Percentiles rank a stretch among this genome's conserved stretches.
These are phyloP conservation scores for Nymphalis polychloros DNA, from an alignment of 2,888 invertebrate species.

Conservation along the genomic window DNA sequence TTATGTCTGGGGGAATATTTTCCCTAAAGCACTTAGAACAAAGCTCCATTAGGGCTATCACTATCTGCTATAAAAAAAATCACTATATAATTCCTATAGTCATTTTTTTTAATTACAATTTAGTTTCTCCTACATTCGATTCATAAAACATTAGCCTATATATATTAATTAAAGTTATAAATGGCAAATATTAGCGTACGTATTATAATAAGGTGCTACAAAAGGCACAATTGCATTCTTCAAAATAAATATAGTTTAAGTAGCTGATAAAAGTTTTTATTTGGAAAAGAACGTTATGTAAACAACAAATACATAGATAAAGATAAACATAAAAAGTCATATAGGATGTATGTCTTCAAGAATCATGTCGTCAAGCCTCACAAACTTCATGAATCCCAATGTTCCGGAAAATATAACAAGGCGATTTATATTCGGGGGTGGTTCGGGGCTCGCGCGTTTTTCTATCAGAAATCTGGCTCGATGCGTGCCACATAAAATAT, in stretches of 20 bases:
- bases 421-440: conserved; percentile 78
- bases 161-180: no score
- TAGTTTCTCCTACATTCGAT: no score
- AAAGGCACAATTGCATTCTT: no score
- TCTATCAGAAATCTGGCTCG: conserved; percentile 74
- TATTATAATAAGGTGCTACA: no score
- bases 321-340: conserved; percentile 8
- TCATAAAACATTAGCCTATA: no score
- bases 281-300: not conserved
- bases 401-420: conserved; percentile 80
- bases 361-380: conserved; percentile 67
- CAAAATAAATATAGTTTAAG: no score
- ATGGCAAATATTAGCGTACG: no score
- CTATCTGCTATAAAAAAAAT: not conserved
- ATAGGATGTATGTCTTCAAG: conserved; percentile 48
- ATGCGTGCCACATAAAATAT: conserved; percentile 52
- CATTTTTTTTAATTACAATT: not conserved
- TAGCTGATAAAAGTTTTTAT: no score
- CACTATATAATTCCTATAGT: not conserved
- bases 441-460: conserved; percentile 66
- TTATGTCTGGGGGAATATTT: conserved; percentile 48
- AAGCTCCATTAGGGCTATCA: not conserved
- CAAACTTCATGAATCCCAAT: conserved; percentile 80
- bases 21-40: not conserved
- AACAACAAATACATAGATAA: not conserved